phyloP scores from a whole-genome alignment of 2,888 invertebrate species.

The Apantesis nais region DNA sequence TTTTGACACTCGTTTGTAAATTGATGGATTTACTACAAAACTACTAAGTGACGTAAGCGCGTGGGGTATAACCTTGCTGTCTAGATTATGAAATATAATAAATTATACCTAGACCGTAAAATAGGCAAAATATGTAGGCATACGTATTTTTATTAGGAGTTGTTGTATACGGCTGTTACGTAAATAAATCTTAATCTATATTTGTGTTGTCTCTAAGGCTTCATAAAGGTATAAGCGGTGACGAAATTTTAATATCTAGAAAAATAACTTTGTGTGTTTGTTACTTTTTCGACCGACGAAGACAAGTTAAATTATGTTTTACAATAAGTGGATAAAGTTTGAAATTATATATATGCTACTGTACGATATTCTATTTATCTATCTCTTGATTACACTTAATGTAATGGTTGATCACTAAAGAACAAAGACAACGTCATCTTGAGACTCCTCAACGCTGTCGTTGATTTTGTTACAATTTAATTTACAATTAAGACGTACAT shows the following conservation, averaged over 20 bases:
- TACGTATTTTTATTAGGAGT: neutral
- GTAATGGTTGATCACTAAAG: no score
- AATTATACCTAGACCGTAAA: constrained; percentile 32
- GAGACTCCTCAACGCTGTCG: no score
- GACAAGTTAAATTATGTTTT: neutral
- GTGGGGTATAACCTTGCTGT: constrained; percentile 40
- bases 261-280: neutral
- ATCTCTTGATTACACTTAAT: neutral
- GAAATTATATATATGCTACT: neutral
- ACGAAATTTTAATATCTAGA: neutral
- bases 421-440: no score
- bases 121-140: constrained; percentile 34
- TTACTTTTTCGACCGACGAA: neutral
- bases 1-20: constrained; percentile 37
- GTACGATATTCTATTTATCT: neutral
- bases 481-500: no score
- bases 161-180: constrained; percentile 1
- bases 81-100: constrained; percentile 39
- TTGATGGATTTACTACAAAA: constrained; percentile 17
- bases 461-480: no score
- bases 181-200: neutral
- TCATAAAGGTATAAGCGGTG: neutral
- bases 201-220: constrained; percentile 3
- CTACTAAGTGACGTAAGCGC: constrained; percentile 38
- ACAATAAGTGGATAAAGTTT: neutral